These are phyloP conservation scores for Diprion similis DNA, from an alignment of 1,140 invertebrate species.

Conservation along the genomic window DNA sequence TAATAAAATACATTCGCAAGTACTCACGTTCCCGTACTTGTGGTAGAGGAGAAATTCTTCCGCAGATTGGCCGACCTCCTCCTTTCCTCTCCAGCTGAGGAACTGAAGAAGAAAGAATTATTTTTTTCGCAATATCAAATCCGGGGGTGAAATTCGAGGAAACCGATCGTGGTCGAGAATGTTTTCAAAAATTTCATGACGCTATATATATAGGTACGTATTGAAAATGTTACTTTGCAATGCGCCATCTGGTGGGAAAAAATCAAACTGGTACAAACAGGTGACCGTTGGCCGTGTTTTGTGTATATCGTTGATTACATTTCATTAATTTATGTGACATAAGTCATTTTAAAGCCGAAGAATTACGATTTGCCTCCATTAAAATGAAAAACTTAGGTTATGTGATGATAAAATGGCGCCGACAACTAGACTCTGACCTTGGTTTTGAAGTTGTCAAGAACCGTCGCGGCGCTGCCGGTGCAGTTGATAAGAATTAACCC, in stretches of 20 bases:
- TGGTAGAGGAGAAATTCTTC: slow-evolving; percentile 88
- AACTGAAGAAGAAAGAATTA: slow-evolving; percentile 61
- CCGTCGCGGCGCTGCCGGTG: slow-evolving; percentile 84
- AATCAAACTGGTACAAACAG: no score
- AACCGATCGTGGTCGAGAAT: no score
- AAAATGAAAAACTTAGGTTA: not conserved
- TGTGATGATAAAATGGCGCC: slow-evolving; percentile 10
- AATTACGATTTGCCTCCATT: no score
- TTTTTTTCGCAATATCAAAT: not conserved
- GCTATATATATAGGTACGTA: no score
- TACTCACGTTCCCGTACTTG: slow-evolving; percentile 90
- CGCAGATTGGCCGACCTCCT: slow-evolving; percentile 74
- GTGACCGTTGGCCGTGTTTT: no score
- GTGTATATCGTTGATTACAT: no score
- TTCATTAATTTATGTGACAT: no score
- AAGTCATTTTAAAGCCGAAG: no score
- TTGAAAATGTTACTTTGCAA: not conserved
- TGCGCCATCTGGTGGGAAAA: no score
- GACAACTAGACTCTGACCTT: no score
- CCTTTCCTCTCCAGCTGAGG: slow-evolving; percentile 76
- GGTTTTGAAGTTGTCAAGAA: slow-evolving; percentile 87
- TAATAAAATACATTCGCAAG: not conserved
- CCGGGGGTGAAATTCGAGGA: no score
- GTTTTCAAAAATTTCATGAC: no score
- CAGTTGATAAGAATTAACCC: slow-evolving; percentile 88